These are phyloP conservation scores for Oxyruncus cristatus DNA, from an alignment of 2,113 vertebrate genomes.

Conservation along the genomic window DNA sequence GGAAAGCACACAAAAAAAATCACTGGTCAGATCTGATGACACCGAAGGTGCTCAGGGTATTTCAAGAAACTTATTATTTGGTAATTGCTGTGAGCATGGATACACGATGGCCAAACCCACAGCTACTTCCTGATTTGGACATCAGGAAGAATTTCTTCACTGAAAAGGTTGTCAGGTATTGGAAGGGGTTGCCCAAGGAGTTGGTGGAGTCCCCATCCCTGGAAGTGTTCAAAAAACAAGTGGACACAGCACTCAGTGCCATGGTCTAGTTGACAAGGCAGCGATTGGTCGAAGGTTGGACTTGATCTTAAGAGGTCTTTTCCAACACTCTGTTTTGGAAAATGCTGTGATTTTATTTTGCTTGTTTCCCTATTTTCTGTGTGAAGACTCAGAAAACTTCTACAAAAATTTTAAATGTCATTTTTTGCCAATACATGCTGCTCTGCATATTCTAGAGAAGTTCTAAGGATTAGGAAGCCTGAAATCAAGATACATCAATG, in stretches of 20 bases:
- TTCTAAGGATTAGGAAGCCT: not conserved
- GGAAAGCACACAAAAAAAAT: not conserved
- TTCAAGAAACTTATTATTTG: not conserved
- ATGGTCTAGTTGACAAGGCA: not conserved
- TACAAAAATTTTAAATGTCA: not conserved
- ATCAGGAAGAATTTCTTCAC: not conserved
- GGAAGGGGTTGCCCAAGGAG: not conserved
- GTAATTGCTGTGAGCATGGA: not conserved
- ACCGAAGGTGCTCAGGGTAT: not conserved
- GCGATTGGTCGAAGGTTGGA: not conserved
- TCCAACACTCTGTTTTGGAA: not conserved
- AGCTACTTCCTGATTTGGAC: not conserved
- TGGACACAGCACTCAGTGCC: not conserved
- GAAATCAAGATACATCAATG: not conserved
- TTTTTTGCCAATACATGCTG: not conserved
- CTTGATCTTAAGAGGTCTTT: not conserved
- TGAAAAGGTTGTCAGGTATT: not conserved
- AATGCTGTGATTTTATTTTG: not conserved
- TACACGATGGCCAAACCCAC: accelerated
- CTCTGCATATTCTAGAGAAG: not conserved
- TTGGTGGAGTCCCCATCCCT: too few species aligned
- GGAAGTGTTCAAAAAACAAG: not conserved
- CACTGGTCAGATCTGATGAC: not conserved
- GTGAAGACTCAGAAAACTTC: not conserved
- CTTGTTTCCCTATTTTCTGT: not conserved